Percentiles rank a stretch among this genome's conserved stretches.
Conservation (phyloP, 2,113 vertebrate species). For the Bolborhynchus lineola region DNA sequence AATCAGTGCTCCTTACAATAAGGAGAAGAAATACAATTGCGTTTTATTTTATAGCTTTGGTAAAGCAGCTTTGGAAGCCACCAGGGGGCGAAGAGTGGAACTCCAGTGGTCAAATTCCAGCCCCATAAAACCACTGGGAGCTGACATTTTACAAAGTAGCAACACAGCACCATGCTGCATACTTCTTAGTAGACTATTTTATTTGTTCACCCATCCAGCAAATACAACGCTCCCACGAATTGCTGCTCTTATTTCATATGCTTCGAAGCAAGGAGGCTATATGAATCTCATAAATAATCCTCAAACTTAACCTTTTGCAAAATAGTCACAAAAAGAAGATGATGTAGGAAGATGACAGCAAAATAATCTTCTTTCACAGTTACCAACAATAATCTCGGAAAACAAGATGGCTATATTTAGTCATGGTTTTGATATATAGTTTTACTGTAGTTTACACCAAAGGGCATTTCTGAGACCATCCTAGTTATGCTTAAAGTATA, state of each 20-base stretch:
- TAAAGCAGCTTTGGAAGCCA: conserved; percentile 70
- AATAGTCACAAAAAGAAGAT: not conserved
- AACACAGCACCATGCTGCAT: not conserved
- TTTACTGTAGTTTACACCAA: conserved; percentile 69
- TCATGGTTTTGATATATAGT: conserved; percentile 42
- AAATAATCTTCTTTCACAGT: not conserved
- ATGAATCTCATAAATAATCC: conserved; percentile 34
- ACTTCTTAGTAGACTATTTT: conserved; percentile 18
- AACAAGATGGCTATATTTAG: conserved; percentile 50
- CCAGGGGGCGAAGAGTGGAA: conserved; percentile 75
- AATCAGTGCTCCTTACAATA: conserved; percentile 80
- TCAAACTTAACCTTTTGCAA: conserved; percentile 51
- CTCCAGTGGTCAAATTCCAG: conserved; percentile 62
- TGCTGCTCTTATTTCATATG: not conserved
- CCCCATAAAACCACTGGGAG: conserved; percentile 42
- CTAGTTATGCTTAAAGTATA: conserved; percentile 71
- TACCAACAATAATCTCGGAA: conserved; percentile 11
- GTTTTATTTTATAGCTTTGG: conserved; percentile 71
- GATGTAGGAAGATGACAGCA: not conserved
- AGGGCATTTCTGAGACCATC: conserved; percentile 62
- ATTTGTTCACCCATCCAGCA: conserved; percentile 50
- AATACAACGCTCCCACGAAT: not conserved
- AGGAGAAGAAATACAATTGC: conserved; percentile 76
- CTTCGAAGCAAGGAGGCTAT: conserved; percentile 10
- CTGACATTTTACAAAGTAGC: conserved; percentile 53